Conservation (phyloP, 2,797 vertebrate genomes). For the Liasis olivaceus region DNA sequence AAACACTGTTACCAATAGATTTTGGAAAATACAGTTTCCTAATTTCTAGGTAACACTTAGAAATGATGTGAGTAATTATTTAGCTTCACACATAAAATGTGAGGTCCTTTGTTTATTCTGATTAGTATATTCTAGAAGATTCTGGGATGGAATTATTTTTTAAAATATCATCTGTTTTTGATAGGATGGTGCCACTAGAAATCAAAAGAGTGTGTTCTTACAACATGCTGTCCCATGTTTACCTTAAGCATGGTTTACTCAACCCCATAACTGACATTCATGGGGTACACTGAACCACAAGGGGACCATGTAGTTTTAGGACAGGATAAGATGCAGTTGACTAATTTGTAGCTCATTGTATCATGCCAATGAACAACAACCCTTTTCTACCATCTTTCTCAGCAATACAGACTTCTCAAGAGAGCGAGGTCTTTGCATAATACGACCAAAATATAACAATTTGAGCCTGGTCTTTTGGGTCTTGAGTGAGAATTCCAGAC, state of each 20-base stretch:
- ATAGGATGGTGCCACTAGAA: background rate
- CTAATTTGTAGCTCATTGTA: background rate
- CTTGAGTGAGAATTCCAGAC: background rate
- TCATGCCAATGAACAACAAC: background rate
- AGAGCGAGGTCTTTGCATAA: background rate
- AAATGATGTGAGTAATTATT: conserved; percentile 5
- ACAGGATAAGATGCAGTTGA: background rate
- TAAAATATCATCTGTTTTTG: background rate
- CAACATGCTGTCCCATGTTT: background rate
- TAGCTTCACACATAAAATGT: conserved; percentile 7
- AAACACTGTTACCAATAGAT: background rate
- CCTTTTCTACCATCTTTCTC: background rate
- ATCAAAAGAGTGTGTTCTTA: background rate
- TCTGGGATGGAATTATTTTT: background rate
- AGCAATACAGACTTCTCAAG: background rate
- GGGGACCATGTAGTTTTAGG: background rate
- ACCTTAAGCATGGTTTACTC: background rate
- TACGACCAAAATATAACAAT: background rate
- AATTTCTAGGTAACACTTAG: conserved; percentile 6
- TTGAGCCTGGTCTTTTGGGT: background rate
- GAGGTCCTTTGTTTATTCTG: background rate
- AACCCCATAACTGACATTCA: background rate
- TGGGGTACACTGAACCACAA: background rate
- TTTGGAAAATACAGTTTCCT: background rate
- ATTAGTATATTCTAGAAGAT: background rate